Percentiles rank a stretch among this genome's conserved stretches.
phyloP scores from a whole-genome alignment of 2,797 vertebrate species.

The Apogon hyalosoma region DNA sequence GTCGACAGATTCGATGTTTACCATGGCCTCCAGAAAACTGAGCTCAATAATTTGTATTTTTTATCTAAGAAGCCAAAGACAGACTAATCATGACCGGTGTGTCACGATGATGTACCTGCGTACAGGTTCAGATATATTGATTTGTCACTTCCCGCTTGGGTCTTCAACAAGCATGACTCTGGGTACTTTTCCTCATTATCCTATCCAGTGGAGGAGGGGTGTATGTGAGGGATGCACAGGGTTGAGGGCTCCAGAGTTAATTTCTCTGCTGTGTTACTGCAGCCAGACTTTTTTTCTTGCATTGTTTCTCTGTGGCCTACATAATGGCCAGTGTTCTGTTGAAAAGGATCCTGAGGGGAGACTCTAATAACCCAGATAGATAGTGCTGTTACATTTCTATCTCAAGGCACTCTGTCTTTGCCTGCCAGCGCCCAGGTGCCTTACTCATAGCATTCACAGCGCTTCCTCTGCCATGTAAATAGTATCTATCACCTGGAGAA shows the following conservation, averaged over 20 bases:
- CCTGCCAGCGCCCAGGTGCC: slow-evolving; percentile 85
- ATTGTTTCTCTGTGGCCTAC: slow-evolving; percentile 87
- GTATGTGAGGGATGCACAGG: slow-evolving; percentile 17
- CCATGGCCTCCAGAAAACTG: slow-evolving; percentile 7
- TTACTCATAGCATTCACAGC: slow-evolving; percentile 84
- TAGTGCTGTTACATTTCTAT: slow-evolving; percentile 88
- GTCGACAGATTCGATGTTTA: slow-evolving; percentile 26
- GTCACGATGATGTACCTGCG: slow-evolving; percentile 15
- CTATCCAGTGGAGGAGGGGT: slow-evolving; percentile 36
- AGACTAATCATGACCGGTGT: slow-evolving; percentile 35
- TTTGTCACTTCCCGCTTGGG: slow-evolving; percentile 44
- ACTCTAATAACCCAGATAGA: slow-evolving; percentile 90
- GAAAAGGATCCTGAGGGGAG: slow-evolving; percentile 84
- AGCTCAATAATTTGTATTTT: slow-evolving; percentile 26
- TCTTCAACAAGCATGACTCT: slow-evolving; percentile 48
- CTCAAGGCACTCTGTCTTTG: slow-evolving; percentile 86
- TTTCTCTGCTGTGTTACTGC: slow-evolving; percentile 63
- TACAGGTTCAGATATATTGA: slow-evolving; percentile 42
- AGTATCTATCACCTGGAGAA: slow-evolving; percentile 84
- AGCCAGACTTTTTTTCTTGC: slow-evolving; percentile 57
- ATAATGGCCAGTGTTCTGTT: slow-evolving; percentile 84
- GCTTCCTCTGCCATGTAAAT: slow-evolving; percentile 87
- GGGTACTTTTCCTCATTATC: slow-evolving; percentile 66
- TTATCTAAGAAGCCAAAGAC: slow-evolving; percentile 20
- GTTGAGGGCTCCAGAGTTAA: slow-evolving; percentile 70